These are phyloP conservation scores for Congeria kusceri DNA, from an alignment of 2,888 invertebrate genomes.

Conservation along the genomic window DNA sequence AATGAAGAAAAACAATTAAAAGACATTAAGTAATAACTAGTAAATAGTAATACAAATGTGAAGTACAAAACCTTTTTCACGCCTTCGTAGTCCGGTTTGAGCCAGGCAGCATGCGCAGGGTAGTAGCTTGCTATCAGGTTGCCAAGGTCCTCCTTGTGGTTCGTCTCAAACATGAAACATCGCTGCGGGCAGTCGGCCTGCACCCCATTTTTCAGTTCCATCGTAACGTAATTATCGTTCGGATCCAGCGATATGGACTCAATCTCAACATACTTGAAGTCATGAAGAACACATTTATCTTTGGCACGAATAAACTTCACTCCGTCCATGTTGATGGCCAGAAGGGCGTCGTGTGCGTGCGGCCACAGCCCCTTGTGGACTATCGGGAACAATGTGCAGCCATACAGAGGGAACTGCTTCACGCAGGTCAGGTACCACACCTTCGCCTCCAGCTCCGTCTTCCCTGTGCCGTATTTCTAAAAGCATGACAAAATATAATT, in stretches of 20 bases:
- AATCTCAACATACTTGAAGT: constrained; percentile 95
- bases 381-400: constrained; percentile 94
- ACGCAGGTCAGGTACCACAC: constrained; percentile 97
- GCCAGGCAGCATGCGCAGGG: constrained; percentile 90
- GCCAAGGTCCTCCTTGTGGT: constrained; percentile 95
- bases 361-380: constrained; percentile 97
- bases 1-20: neutral
- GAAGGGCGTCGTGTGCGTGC: constrained; percentile 90
- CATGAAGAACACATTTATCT: constrained; percentile 95
- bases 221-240: constrained; percentile 95
- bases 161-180: constrained; percentile 94
- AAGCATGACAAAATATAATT: constrained; percentile 30
- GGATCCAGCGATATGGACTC: constrained; percentile 96
- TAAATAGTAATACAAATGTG: neutral
- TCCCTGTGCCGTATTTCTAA: constrained; percentile 92
- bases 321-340: constrained; percentile 96
- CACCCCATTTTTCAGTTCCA: constrained; percentile 91
- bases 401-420: constrained; percentile 97
- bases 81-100: constrained; percentile 82
- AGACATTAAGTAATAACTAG: neutral
- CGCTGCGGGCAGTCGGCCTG: constrained; percentile 74
- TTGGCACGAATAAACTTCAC: constrained; percentile 95
- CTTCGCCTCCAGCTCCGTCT: constrained; percentile 95
- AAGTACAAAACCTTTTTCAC: constrained; percentile 81
- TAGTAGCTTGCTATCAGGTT: constrained; percentile 96